These are phyloP conservation scores for Aphidius colemani DNA, from an alignment of 2,888 invertebrate species.

Conservation along the genomic window DNA sequence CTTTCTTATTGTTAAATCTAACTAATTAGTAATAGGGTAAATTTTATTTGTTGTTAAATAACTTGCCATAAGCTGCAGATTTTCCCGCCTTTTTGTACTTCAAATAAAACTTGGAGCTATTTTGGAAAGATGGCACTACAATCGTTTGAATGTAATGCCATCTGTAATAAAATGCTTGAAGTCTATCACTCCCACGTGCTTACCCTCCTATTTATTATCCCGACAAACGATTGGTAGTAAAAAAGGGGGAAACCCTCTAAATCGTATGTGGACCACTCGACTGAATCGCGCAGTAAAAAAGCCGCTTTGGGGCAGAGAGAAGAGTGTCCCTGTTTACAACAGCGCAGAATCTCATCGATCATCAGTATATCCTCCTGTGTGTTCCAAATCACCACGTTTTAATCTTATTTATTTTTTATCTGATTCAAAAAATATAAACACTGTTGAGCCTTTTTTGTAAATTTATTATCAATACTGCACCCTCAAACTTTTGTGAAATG, in stretches of 20 bases:
- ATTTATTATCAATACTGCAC: constrained; percentile 23
- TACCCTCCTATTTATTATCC: constrained; percentile 35
- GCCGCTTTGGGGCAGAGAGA: constrained; percentile 23
- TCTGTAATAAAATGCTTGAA: constrained; percentile 40
- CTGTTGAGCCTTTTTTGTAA: constrained; percentile 20
- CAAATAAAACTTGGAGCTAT: constrained; percentile 18
- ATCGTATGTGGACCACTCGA: constrained; percentile 38
- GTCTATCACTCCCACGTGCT: constrained; percentile 45
- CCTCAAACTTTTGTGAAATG: constrained; percentile 19
- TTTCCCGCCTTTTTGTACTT: constrained; percentile 30
- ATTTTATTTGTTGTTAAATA: too few species aligned
- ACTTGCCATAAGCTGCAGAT: too few species aligned
- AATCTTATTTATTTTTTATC: constrained; percentile 39
- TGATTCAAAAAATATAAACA: constrained; percentile 18
- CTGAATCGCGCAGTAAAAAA: constrained; percentile 26
- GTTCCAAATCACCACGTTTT: constrained; percentile 55
- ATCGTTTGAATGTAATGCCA: constrained; percentile 40
- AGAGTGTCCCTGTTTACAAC: constrained; percentile 45
- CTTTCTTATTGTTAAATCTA: too few species aligned
- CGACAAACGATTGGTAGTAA: constrained; percentile 15
- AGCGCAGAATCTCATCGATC: constrained; percentile 61
- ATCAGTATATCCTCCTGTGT: constrained; percentile 55
- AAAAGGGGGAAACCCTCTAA: constrained; percentile 29
- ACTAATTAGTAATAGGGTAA: too few species aligned
- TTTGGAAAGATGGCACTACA: constrained; percentile 21